Evolutionary conservation across 1,140 invertebrate genomes (phyloP).

Genomic region (Pogonognathellus flavescens): DNA sequence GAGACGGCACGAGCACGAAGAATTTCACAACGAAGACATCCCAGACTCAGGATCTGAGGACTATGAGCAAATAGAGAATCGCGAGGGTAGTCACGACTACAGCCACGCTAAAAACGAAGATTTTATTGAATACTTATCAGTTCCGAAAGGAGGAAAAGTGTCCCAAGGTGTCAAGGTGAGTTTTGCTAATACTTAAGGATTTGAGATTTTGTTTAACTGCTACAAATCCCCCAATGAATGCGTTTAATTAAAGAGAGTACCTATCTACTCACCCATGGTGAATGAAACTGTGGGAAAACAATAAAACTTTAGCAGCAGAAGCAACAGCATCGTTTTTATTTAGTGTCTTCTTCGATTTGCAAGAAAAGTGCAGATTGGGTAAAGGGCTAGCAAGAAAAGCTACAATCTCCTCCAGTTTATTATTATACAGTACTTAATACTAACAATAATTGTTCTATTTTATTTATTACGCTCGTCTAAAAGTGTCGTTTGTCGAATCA

Average conservation of each 20-base stretch:
- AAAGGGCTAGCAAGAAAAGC: neutral
- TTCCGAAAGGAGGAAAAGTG: slow-evolving; percentile 68
- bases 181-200: neutral
- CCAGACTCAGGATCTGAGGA: slow-evolving; percentile 80
- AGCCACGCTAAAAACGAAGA: slow-evolving; percentile 71
- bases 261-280: neutral
- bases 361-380: neutral
- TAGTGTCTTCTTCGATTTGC: neutral
- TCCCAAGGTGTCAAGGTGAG: slow-evolving; percentile 69
- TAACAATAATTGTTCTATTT: no score
- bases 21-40: slow-evolving; percentile 77
- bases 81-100: slow-evolving; percentile 73
- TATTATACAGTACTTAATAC: no score
- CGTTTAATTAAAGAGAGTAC: slow-evolving; percentile 14
- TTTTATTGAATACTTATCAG: slow-evolving; percentile 69
- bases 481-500: no score
- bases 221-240: neutral
- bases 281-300: no score
- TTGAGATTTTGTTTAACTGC: neutral
- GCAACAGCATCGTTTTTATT: neutral
- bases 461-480: no score
- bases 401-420: no score
- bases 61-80: slow-evolving; percentile 66
- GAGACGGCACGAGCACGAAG: slow-evolving; percentile 80
- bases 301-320: no score